Base-by-base conservation (phyloP, 1,140 invertebrate genomes). In the Archivesica marissinica region DNA sequence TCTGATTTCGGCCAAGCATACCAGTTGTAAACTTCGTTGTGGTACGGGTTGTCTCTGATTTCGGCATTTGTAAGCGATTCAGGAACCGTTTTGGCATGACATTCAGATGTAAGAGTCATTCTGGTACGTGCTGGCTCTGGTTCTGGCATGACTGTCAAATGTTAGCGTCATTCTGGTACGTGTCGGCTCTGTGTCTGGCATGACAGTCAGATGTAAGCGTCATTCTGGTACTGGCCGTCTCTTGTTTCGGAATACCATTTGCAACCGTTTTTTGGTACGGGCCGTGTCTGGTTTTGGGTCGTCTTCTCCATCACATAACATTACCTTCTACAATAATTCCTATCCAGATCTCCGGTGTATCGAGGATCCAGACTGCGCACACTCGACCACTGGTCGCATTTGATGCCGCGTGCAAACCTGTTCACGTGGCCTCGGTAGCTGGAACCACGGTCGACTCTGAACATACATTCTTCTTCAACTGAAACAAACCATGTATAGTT, bases 291-390 rank as follows among this genome's bases (percentile, higher is more conserved):
- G 9, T 50, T 11, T 50, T 11, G 20, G 44, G 20, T 11, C 20
- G 44, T 11, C 44, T 20, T 50, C 20, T 11, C 9, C 20, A 20
- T 50, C 11, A 20, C 20, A 50, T 11, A 50, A 20, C 20, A 23
- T 47, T 9, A 70, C 66, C 13, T 70, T 41, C 66, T 41, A 25
- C 66, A 70, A 28, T 70, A 70, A 47, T 70, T 70, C 9, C 25
- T 3, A 13, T 70, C 66, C 7, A 70, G 15, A 23, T 70, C 66
- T 2, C 9, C 66, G 15, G 35, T 41, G 47, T 47, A 70, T 44
- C 66, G 35, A 2, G 66, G 13, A 17, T 70, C 66, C 7, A 44
- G 1, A 47, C 15, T 23, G 0, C 9, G 7, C 0, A 47, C 66
- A 47, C 2, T 9, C 11, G 35, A 11, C 66, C 66, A 70, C 11